Evolutionary conservation across 92 coral and sea anemone genomes (phyloP).

Genomic region (Siderastrea siderea): DNA sequence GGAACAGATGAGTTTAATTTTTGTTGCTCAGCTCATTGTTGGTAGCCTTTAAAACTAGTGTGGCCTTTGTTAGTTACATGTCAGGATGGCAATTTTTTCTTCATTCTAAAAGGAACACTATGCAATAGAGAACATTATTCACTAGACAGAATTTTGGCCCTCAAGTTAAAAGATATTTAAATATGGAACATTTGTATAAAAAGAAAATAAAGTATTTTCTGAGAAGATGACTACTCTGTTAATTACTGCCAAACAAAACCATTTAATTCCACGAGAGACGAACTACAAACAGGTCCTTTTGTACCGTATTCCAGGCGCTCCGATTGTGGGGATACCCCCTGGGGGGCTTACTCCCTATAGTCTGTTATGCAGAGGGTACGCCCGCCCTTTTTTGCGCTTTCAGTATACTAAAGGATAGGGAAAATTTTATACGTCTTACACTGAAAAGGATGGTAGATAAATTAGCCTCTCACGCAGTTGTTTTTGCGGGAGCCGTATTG

Average conservation of each 20-base stretch:
- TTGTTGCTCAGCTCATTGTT: neutral
- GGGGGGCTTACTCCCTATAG: no score
- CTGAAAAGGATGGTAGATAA: no score
- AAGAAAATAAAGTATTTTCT: slow-evolving; percentile 53
- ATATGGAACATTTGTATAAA: slow-evolving; percentile 39
- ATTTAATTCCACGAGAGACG: no score
- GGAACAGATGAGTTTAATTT: neutral
- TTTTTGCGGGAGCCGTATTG: no score
- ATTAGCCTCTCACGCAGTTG: no score
- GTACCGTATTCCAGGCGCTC: no score
- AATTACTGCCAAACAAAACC: neutral
- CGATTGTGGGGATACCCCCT: no score
- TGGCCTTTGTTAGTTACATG: neutral
- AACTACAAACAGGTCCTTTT: no score
- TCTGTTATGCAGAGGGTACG: no score
- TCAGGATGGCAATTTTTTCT: neutral
- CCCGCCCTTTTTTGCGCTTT: no score
- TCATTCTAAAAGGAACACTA: slow-evolving; percentile 14
- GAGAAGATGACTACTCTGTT: slow-evolving; percentile 4
- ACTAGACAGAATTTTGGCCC: slow-evolving; percentile 18
- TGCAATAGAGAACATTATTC: slow-evolving; percentile 38
- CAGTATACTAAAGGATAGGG: no score
- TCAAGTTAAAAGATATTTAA: slow-evolving; percentile 43
- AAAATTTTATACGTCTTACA: no score
- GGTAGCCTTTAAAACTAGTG: neutral